phyloP scores from a whole-genome alignment of 2,113 vertebrate genomes.

The Struthidea cinerea region DNA sequence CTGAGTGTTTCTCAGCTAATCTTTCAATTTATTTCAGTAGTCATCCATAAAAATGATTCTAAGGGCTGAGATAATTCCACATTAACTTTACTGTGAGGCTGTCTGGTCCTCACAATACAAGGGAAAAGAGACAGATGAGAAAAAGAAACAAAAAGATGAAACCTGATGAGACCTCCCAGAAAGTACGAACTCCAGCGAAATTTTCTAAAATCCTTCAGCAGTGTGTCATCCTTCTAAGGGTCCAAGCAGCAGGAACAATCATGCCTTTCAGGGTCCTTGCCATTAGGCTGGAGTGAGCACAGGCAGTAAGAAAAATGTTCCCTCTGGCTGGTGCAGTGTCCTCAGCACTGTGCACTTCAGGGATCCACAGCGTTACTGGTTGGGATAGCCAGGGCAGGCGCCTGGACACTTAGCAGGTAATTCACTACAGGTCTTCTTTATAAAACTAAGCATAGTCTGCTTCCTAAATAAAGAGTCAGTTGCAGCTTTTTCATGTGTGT shows the following conservation, averaged over 20 bases:
- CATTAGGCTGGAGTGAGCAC: neutral
- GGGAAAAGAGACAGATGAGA: neutral
- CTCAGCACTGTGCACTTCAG: neutral
- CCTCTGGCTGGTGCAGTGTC: too few species aligned
- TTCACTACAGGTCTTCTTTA: neutral
- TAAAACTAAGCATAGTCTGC: neutral
- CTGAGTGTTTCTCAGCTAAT: neutral
- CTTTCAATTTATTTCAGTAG: neutral
- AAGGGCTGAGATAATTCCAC: neutral
- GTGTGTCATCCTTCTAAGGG: neutral
- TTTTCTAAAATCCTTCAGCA: neutral
- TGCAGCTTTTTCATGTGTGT: neutral
- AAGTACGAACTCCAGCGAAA: neutral
- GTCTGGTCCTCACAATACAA: neutral
- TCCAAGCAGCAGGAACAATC: neutral
- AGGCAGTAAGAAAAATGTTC: neutral
- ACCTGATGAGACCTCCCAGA: neutral
- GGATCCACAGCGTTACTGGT: neutral
- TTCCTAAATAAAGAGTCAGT: neutral
- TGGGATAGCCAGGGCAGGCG: neutral
- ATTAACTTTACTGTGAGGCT: neutral
- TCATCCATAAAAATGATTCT: neutral
- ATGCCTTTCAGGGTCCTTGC: neutral
- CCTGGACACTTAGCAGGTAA: too few species aligned
- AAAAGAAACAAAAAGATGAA: neutral